A percentile compares a stretch with the other conserved stretches of the same genome.
phyloP scores from a whole-genome alignment of 2,797 vertebrate genomes.

The Tarsius wallacei region DNA sequence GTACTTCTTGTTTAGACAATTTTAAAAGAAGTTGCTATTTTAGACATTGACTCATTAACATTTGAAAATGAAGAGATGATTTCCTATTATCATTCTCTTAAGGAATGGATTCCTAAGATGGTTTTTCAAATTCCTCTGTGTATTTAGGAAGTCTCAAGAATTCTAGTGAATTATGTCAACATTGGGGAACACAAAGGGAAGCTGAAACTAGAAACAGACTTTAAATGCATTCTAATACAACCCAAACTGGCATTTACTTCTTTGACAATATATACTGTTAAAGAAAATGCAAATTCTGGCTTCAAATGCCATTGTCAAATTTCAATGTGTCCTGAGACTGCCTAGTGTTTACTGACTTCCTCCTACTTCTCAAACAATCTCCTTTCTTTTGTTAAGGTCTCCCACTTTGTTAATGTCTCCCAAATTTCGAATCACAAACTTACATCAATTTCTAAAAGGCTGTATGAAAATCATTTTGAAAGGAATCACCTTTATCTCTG shows the following conservation, averaged over 20 bases:
- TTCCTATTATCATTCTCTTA: neutral
- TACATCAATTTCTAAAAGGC: neutral
- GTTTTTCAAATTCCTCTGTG: neutral
- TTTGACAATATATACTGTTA: constrained; percentile 4
- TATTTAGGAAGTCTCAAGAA: neutral
- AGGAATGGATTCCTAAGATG: neutral
- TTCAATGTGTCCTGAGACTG: neutral
- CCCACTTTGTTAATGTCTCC: neutral
- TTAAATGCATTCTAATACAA: neutral
- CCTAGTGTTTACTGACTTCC: neutral
- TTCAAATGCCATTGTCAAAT: neutral
- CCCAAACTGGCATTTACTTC: neutral
- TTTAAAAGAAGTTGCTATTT: neutral
- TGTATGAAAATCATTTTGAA: neutral
- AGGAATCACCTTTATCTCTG: neutral
- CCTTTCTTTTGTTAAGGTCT: neutral
- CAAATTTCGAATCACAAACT: neutral
- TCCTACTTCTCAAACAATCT: neutral
- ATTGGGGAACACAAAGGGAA: neutral
- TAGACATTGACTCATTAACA: neutral
- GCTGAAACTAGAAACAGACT: neutral
- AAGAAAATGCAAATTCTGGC: neutral
- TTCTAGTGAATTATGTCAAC: neutral
- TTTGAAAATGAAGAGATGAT: neutral
- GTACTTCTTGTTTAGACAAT: neutral